Evolutionary conservation across 2,888 invertebrate species (phyloP).

Genomic region (Escarpia spicata): DNA sequence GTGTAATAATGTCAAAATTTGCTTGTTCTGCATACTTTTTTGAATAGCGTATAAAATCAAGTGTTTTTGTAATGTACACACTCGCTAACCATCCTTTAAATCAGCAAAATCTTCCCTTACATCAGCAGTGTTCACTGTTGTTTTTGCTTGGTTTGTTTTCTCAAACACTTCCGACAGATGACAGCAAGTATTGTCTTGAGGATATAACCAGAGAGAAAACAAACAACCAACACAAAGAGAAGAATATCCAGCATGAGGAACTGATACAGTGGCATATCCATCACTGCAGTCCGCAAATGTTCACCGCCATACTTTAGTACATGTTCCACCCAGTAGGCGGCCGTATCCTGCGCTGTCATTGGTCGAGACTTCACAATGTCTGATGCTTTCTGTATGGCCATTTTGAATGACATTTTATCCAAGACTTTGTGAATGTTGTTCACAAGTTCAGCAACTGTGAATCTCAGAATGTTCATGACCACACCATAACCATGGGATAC

Average conservation of each 20-base stretch:
- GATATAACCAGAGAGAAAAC: constrained; percentile 22
- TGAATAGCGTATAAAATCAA: too few relatives aligned
- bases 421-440: constrained; percentile 39
- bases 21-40: too few relatives aligned
- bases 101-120: background rate
- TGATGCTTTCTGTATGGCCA: constrained; percentile 39
- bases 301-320: constrained; percentile 48
- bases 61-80: too few relatives aligned
- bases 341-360: constrained; percentile 41
- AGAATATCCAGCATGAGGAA: constrained; percentile 42
- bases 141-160: background rate
- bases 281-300: constrained; percentile 42
- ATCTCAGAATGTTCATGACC: constrained; percentile 35
- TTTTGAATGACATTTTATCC: constrained; percentile 34
- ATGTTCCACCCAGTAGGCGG: constrained; percentile 49
- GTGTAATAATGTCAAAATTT: too few relatives aligned
- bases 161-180: background rate
- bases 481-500: constrained; percentile 41
- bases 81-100: background rate
- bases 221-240: constrained; percentile 8
- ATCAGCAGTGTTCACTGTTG: background rate
- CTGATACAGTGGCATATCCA: constrained; percentile 44
- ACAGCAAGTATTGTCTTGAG: background rate
- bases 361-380: constrained; percentile 36
- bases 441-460: constrained; percentile 37